Percentiles rank a stretch among this genome's conserved stretches.
phyloP scores from a whole-genome alignment of 1,140 invertebrate species.

The Cydia fagiglandana region DNA sequence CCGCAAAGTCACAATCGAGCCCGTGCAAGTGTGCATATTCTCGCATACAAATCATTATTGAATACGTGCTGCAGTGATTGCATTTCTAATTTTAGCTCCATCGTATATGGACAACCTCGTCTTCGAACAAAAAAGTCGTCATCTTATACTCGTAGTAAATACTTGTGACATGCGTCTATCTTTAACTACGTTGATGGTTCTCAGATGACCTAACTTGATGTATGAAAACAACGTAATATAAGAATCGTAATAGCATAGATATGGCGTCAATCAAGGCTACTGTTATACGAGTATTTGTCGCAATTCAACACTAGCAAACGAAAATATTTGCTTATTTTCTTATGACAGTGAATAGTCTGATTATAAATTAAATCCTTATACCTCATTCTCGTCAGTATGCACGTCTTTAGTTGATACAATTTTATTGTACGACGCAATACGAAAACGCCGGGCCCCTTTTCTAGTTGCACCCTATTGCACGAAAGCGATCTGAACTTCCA shows the following conservation, averaged over 20 bases:
- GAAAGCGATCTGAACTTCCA: no score
- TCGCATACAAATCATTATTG: background rate
- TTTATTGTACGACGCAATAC: no score
- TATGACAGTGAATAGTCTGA: no score
- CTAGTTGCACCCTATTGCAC: no score
- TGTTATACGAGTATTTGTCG: background rate
- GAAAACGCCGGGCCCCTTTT: no score
- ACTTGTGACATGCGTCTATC: background rate
- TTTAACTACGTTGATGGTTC: background rate
- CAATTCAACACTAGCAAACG: background rate
- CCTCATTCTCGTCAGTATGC: no score
- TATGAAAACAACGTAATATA: background rate
- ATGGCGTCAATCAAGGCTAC: background rate
- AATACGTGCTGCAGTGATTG: background rate
- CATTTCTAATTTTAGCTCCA: slow-evolving; percentile 11
- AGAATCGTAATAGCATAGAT: background rate
- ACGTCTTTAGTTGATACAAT: no score
- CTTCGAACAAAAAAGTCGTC: background rate
- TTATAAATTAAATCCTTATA: no score
- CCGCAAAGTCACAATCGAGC: background rate
- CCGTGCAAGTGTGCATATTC: background rate
- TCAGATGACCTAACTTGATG: background rate
- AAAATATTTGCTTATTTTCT: no score
- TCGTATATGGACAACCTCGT: background rate
- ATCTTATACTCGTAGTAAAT: background rate